phyloP scores from a whole-genome alignment of 2,888 invertebrate species.

The Macrosoma leucophasiata region DNA sequence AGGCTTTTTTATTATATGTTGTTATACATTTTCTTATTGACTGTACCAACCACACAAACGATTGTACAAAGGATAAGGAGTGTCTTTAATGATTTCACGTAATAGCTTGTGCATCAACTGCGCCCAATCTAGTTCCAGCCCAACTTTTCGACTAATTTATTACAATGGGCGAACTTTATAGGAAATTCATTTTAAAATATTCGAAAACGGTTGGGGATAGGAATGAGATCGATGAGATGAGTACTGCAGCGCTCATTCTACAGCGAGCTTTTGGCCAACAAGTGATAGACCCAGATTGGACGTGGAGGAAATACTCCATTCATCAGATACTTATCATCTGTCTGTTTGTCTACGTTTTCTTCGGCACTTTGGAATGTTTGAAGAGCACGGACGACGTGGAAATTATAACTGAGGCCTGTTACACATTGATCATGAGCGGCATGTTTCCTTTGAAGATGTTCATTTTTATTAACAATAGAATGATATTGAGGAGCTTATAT shows the following conservation, averaged over 20 bases:
- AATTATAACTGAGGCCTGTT: slow-evolving; percentile 41
- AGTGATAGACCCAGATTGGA: slow-evolving; percentile 48
- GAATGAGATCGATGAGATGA: slow-evolving; percentile 40
- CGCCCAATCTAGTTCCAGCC: too few species aligned
- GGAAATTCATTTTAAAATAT: slow-evolving; percentile 27
- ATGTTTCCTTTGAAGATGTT: slow-evolving; percentile 36
- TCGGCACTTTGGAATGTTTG: slow-evolving; percentile 43
- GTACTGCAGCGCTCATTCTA: slow-evolving; percentile 31
- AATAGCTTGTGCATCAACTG: too few species aligned
- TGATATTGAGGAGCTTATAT: slow-evolving; percentile 37
- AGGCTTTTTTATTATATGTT: too few species aligned
- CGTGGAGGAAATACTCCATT: slow-evolving; percentile 33
- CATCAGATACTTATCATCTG: slow-evolving; percentile 32
- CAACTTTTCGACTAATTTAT: too few species aligned
- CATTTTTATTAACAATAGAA: slow-evolving; percentile 33
- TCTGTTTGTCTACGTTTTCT: slow-evolving; percentile 39
- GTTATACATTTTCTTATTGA: too few species aligned
- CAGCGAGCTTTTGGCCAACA: slow-evolving; percentile 47
- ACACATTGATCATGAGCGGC: slow-evolving; percentile 37
- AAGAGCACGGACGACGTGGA: slow-evolving; percentile 31
- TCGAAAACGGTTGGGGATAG: slow-evolving; percentile 39
- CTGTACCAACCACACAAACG: too few species aligned
- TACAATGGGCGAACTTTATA: too few species aligned
- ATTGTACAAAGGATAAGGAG: too few species aligned
- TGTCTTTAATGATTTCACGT: too few species aligned